Evolutionary conservation across 2,113 vertebrate species (phyloP).

Genomic region (Panthera leo): DNA sequence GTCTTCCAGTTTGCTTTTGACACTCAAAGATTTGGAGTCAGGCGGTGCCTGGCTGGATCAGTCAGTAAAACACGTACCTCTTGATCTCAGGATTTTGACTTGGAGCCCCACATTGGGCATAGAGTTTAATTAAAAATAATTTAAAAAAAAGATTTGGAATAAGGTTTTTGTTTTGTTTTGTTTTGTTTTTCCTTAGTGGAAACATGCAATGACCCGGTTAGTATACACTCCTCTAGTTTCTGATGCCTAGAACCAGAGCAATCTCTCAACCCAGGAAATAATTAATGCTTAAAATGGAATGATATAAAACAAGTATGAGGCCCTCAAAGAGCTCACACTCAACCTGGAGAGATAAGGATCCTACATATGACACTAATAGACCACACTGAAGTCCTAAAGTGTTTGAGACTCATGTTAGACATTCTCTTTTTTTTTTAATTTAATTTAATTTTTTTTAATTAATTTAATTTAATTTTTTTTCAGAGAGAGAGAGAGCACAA

Average conservation of each 20-base stretch:
- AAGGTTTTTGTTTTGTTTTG: not conserved
- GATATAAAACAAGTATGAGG: not conserved
- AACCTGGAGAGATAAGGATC: not conserved
- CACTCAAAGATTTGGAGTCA: not conserved
- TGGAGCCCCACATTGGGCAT: not conserved
- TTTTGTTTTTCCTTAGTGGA: not conserved
- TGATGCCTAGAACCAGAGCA: not conserved
- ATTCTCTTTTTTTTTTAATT: not conserved
- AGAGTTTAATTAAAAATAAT: not conserved
- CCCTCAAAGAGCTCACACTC: not conserved
- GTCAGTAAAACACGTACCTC: not conserved
- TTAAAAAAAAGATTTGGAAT: not conserved
- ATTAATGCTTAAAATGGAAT: not conserved
- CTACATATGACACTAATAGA: not conserved
- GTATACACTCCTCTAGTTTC: not conserved
- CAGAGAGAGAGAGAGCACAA: no score
- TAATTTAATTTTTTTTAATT: no score
- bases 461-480: no score
- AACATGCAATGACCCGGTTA: not conserved
- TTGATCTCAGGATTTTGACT: not conserved
- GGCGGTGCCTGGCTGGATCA: not conserved
- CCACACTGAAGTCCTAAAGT: not conserved
- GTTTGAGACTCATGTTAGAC: not conserved
- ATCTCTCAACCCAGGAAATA: not conserved
- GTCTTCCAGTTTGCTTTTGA: not conserved